Evolutionary conservation across 2,888 invertebrate genomes (phyloP).

Genomic region (Phragmatobia fuliginosa): DNA sequence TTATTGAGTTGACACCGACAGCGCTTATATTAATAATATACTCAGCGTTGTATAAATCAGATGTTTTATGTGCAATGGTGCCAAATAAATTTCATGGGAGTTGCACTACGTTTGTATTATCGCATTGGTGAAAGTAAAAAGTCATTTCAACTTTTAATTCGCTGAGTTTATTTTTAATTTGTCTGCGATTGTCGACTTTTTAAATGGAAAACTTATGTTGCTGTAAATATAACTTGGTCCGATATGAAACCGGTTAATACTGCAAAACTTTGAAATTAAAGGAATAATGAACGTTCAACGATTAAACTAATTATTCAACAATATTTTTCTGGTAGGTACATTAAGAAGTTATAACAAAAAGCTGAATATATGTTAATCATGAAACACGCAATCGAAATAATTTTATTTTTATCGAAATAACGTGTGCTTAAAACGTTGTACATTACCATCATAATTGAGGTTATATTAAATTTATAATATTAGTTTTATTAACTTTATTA

Average conservation of each 20-base stretch:
- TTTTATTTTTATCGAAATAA: slow-evolving; percentile 6
- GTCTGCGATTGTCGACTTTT: slow-evolving; percentile 46
- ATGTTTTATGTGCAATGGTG: slow-evolving; percentile 72
- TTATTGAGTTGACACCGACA: slow-evolving; percentile 73
- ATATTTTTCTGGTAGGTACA: slow-evolving; percentile 25
- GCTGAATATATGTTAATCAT: slow-evolving; percentile 10
- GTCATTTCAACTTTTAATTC: slow-evolving; percentile 45
- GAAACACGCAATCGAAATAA: slow-evolving; percentile 10
- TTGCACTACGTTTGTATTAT: slow-evolving; percentile 39
- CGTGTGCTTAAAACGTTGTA: neutral
- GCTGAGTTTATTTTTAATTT: slow-evolving; percentile 50
- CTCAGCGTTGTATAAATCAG: slow-evolving; percentile 71
- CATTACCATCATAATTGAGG: neutral
- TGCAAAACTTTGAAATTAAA: slow-evolving; percentile 41
- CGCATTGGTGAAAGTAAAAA: slow-evolving; percentile 55
- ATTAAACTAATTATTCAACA: slow-evolving; percentile 43
- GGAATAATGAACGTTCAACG: slow-evolving; percentile 30
- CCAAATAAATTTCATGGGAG: slow-evolving; percentile 71
- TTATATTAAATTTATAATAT: too few relatives aligned
- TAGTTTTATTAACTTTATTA: too few relatives aligned
- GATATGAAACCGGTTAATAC: slow-evolving; percentile 52
- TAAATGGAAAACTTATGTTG: slow-evolving; percentile 48
- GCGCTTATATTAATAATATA: slow-evolving; percentile 71
- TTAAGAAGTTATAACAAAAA: slow-evolving; percentile 23
- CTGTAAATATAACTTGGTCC: slow-evolving; percentile 55